Conservation (phyloP, 2,797 vertebrate species). For the Poeciliopsis infans region DNA sequence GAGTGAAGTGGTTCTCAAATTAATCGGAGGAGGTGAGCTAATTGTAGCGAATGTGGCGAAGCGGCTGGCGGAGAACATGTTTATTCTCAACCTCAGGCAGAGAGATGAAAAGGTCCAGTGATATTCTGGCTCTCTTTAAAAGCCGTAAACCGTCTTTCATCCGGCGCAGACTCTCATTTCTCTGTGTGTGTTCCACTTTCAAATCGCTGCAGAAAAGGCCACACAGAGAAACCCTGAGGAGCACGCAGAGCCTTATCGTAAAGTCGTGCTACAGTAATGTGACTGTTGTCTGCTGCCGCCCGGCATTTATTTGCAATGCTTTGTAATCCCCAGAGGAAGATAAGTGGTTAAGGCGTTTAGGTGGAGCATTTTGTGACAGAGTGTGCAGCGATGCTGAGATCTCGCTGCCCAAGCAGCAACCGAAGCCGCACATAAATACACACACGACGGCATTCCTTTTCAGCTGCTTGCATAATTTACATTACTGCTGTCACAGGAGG, state of each 20-base stretch:
- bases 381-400: conserved; percentile 42
- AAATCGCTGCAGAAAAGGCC: conserved; percentile 40
- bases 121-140: conserved; percentile 10
- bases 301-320: conserved; percentile 55
- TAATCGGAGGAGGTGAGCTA: conserved; percentile 35
- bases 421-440: conserved; percentile 25
- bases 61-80: conserved; percentile 28
- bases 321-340: conserved; percentile 58
- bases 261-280: conserved; percentile 47
- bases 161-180: conserved; percentile 24
- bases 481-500: conserved; percentile 17
- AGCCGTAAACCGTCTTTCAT: conserved; percentile 35
- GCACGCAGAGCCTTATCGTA: conserved; percentile 40
- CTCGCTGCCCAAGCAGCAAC: conserved; percentile 46
- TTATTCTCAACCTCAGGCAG: conserved; percentile 29
- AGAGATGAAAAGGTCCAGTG: conserved; percentile 22
- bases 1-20: conserved; percentile 32
- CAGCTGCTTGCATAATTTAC: conserved; percentile 41
- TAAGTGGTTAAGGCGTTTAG: conserved; percentile 55
- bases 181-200: conserved; percentile 33
- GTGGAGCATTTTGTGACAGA: conserved; percentile 58
- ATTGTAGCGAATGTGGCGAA: conserved; percentile 27
- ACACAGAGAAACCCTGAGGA: conserved; percentile 17
- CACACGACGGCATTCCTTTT: conserved; percentile 39
- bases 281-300: conserved; percentile 49